Evolutionary conservation across 2,797 vertebrate genomes (phyloP).

Genomic region (Muscicapa comitata): DNA sequence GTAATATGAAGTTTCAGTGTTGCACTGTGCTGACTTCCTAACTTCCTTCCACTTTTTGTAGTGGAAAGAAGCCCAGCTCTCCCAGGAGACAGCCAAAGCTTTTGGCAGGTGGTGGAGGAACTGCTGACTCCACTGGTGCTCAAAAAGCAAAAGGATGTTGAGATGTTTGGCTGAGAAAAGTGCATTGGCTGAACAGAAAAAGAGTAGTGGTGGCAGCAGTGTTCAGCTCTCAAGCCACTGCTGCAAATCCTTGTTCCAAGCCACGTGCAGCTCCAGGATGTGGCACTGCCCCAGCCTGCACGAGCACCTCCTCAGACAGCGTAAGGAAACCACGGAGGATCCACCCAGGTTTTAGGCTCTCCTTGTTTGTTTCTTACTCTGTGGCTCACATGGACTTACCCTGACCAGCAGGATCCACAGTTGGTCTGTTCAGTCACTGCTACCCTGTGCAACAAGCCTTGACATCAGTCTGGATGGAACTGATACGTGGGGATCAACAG

Average conservation of each 20-base stretch:
- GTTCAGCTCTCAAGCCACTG: background rate
- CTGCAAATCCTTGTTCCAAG: background rate
- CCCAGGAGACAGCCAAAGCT: background rate
- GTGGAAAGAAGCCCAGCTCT: background rate
- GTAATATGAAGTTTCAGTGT: background rate
- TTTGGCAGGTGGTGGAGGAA: background rate
- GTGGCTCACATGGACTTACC: background rate
- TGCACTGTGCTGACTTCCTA: background rate
- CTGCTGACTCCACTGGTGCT: background rate
- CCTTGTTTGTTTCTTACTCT: background rate
- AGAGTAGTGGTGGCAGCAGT: background rate
- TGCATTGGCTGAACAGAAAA: background rate
- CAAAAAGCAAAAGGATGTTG: background rate
- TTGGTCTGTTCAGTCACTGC: background rate
- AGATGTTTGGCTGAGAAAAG: background rate
- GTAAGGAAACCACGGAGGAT: rapidly evolving
- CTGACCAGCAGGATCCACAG: background rate
- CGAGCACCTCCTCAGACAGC: rapidly evolving
- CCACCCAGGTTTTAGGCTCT: background rate
- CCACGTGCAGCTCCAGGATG: rapidly evolving
- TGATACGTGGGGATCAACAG: background rate
- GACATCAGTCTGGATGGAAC: rapidly evolving
- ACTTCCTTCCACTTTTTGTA: background rate
- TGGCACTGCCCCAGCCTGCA: rapidly evolving
- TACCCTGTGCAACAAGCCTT: rapidly evolving